Conservation (phyloP, 2,888 invertebrate genomes). For the Pollenia angustigena region DNA sequence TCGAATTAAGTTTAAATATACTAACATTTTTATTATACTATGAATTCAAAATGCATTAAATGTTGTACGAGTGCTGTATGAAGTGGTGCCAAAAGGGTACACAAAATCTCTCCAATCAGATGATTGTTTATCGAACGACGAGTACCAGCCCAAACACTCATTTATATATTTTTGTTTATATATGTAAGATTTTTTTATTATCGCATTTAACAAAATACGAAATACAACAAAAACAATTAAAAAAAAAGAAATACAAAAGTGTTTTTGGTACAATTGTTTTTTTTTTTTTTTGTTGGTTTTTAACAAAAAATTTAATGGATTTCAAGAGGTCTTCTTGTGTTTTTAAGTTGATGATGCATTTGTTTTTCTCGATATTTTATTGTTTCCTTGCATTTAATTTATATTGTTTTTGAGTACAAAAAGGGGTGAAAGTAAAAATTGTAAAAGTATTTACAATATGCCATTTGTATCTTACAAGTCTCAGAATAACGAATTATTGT, state of each 20-base stretch:
- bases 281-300: conserved; percentile 71
- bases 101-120: conserved; percentile 48
- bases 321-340: conserved; percentile 74
- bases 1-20: background rate
- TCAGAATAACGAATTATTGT: conserved; percentile 19
- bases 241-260: conserved; percentile 60
- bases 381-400: conserved; percentile 36
- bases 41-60: conserved; percentile 5
- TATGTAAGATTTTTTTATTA: conserved; percentile 38
- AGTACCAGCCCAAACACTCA: conserved; percentile 16
- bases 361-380: conserved; percentile 58
- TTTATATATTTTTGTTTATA: conserved; percentile 23
- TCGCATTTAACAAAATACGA: conserved; percentile 60
- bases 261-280: conserved; percentile 69
- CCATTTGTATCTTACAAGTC: conserved; percentile 26
- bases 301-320: conserved; percentile 75
- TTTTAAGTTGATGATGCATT: conserved; percentile 70
- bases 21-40: conserved; percentile 24
- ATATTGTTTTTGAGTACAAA: background rate
- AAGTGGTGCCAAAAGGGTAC: conserved; percentile 24
- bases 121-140: conserved; percentile 31
- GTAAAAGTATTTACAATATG: background rate
- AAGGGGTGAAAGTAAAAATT: conserved; percentile 55
- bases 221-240: conserved; percentile 12
- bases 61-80: background rate